These are phyloP conservation scores for Parnassius orleans DNA, from an alignment of 2,888 invertebrate genomes.

Conservation along the genomic window DNA sequence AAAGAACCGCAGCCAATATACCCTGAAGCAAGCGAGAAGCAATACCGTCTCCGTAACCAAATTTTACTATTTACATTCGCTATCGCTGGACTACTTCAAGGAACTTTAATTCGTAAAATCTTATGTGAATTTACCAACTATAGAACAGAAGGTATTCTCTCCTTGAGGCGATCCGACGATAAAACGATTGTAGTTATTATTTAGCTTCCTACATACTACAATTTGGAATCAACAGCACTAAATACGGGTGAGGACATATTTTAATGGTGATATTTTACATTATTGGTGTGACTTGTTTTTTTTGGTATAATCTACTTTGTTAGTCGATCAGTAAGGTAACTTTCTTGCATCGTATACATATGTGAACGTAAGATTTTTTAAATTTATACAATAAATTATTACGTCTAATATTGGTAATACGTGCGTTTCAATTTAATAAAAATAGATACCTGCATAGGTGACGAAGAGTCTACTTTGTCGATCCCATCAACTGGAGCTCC, in stretches of 20 bases:
- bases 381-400: constrained; percentile 32
- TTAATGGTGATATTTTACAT: constrained; percentile 67
- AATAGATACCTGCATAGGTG: constrained; percentile 90
- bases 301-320: constrained; percentile 66
- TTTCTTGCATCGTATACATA: constrained; percentile 11
- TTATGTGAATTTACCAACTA: background rate
- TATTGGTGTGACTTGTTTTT: constrained; percentile 53
- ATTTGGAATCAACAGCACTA: constrained; percentile 47
- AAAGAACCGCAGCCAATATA: constrained; percentile 95
- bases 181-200: constrained; percentile 60
- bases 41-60: constrained; percentile 78
- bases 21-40: constrained; percentile 88
- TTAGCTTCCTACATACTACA: constrained; percentile 57
- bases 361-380: constrained; percentile 5
- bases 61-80: constrained; percentile 74
- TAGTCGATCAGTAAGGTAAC: constrained; percentile 70
- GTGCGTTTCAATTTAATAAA: constrained; percentile 28
- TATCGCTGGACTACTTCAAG: constrained; percentile 58
- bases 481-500: constrained; percentile 89
- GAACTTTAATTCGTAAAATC: constrained; percentile 26
- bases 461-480: constrained; percentile 93
- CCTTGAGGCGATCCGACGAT: constrained; percentile 57
- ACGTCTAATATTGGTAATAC: constrained; percentile 28
- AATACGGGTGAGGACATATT: constrained; percentile 63
- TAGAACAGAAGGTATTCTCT: constrained; percentile 34